Evolutionary conservation across 2,797 vertebrate genomes (phyloP), one percentile per base, ranked within the genome.

Genomic region (Girardinus metallicus): DNA sequence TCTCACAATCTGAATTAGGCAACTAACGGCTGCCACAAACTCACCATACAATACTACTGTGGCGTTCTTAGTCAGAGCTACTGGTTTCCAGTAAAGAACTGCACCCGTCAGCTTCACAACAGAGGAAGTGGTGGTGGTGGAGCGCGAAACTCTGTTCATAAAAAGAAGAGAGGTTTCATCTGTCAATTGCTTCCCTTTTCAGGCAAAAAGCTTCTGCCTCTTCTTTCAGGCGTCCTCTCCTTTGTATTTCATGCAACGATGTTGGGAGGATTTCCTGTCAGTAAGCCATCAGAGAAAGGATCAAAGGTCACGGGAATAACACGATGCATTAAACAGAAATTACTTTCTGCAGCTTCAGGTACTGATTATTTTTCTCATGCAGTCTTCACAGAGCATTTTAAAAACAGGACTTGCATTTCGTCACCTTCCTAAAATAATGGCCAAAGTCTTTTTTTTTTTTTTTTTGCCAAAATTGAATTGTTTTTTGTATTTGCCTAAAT

Each of bases 91-190:
- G 95, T 95, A 95, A 96, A 90, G 89, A 86, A 81, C 86, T 91
- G 88, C 87, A 86, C 83, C 87, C 86, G 89, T 85, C 89, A 86
- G 77, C 87, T 94, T 91, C 88, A 92, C 84, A 90, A 86, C 81
- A 94, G 87, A 96, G 95, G 96, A 97, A 96, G 96, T 95, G 95
- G 94, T 93, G 91, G 91, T 93, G 92, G 91, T 80, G 86, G 74
- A 82, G 88, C 64, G 90, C 88, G 92, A 95, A 93, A 88, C 85
- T 85, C 47, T 76, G 68, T 91, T 93, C 90, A 92, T 90, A 83
- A 84, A 88, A 88, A 64, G 79, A 79, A 77, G 81, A 75, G 55
- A 18, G 53, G 79, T 74, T 80, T 83, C 81, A 74, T 13, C 13
- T 18, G 16, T 78, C 47, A 36, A 62, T 77, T 83, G 16, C 76